phyloP scores from a whole-genome alignment of 2,797 vertebrate genomes.

The Pseudochaenichthys georgianus region DNA sequence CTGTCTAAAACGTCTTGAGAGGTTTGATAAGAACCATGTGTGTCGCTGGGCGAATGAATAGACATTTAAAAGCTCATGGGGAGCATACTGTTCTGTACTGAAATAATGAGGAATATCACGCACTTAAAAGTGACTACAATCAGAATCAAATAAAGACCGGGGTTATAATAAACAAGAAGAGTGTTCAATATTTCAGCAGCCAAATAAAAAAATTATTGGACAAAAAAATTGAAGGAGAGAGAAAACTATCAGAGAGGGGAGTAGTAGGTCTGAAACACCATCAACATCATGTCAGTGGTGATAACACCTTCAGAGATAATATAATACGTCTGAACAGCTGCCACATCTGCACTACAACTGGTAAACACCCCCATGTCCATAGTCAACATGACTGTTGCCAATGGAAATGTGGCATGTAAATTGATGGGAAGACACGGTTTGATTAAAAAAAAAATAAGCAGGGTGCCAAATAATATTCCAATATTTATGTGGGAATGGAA shows the following conservation, averaged over 20 bases:
- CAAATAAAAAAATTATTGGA: background rate
- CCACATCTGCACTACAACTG: background rate
- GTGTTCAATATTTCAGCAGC: background rate
- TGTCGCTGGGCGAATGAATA: conserved; percentile 11
- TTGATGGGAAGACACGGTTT: conserved; percentile 18
- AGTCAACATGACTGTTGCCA: background rate
- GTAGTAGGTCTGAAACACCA: background rate
- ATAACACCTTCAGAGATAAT: conserved; percentile 15
- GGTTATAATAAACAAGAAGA: background rate
- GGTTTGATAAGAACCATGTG: conserved; percentile 52
- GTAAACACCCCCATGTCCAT: background rate
- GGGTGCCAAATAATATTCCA: conserved; percentile 22
- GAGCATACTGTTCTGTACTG: conserved; percentile 9
- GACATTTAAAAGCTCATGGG: conserved; percentile 7
- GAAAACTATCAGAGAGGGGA: conserved; percentile 10
- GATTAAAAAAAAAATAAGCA: conserved; percentile 30
- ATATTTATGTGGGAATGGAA: conserved; percentile 30
- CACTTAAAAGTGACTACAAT: background rate
- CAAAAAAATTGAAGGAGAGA: conserved; percentile 6
- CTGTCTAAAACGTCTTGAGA: conserved; percentile 39
- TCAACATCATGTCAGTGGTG: conserved; percentile 13
- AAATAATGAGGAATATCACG: background rate
- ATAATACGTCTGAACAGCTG: conserved; percentile 23
- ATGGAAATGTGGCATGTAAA: conserved; percentile 4
- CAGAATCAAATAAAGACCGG: background rate